These are phyloP conservation scores for Deroptyus accipitrinus DNA, from an alignment of 2,113 vertebrate species.

Conservation along the genomic window DNA sequence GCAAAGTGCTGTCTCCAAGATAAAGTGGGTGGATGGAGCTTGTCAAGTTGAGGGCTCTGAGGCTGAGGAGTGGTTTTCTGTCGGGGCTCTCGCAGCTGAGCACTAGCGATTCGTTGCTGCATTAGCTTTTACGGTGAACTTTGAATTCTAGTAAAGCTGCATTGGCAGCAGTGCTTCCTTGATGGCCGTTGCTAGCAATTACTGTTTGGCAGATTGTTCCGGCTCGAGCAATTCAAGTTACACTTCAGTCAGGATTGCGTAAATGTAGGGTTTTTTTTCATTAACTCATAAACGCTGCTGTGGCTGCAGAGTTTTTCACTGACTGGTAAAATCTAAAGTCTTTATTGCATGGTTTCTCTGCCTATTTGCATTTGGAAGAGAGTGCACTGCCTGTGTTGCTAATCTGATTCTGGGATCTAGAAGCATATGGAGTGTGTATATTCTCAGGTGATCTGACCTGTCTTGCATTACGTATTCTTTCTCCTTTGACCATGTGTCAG, in stretches of 20 bases:
- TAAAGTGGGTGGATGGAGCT: not conserved
- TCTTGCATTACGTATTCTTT: conserved; percentile 10
- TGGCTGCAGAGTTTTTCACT: not conserved
- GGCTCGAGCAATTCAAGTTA: not conserved
- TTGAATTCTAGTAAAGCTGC: not conserved
- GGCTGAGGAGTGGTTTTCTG: not conserved
- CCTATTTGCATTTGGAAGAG: not conserved
- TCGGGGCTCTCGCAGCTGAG: rapidly evolving
- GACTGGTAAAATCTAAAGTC: not conserved
- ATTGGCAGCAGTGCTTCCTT: not conserved
- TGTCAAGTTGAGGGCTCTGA: rapidly evolving
- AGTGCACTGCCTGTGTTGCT: not conserved
- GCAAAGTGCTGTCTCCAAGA: not conserved
- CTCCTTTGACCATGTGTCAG: not conserved
- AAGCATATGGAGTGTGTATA: not conserved
- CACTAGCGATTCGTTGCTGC: not conserved
- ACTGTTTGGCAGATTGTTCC: not conserved
- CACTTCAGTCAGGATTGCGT: conserved; percentile 12
- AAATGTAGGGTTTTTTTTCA: not conserved
- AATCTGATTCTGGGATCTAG: not conserved
- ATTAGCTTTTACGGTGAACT: not conserved
- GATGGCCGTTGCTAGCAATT: not conserved
- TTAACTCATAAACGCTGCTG: not conserved
- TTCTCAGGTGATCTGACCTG: conserved; percentile 25
- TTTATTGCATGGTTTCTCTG: not conserved